Evolutionary conservation across 2,888 invertebrate genomes (phyloP).

Genomic region (Phalera bucephala): DNA sequence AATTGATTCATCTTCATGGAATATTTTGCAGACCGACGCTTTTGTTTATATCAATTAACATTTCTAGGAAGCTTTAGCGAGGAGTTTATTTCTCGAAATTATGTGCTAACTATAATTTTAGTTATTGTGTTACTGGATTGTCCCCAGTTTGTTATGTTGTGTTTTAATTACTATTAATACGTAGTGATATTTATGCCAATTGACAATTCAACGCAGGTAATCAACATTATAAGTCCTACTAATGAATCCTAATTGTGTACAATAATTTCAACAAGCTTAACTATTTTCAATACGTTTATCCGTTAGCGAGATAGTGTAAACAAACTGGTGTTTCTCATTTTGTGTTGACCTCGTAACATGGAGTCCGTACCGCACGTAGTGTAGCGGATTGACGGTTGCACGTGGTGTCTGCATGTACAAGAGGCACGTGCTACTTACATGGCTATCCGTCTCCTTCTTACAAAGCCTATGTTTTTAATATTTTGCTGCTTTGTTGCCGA

Average conservation of each 20-base stretch:
- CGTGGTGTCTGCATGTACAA: conserved; percentile 48
- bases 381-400: conserved; percentile 24
- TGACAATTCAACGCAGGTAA: too few relatives aligned
- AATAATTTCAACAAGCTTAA: neutral
- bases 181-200: too few relatives aligned
- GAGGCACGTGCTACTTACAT: conserved; percentile 53
- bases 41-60: conserved; percentile 11
- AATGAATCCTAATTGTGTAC: neutral
- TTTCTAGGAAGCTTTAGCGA: conserved; percentile 9
- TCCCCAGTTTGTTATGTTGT: too few relatives aligned
- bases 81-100: too few relatives aligned
- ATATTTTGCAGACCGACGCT: conserved; percentile 7
- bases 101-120: too few relatives aligned
- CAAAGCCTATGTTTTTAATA: conserved; percentile 28
- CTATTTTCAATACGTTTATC: neutral
- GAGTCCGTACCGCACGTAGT: conserved; percentile 10
- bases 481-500: conserved; percentile 35
- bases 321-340: neutral
- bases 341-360: conserved; percentile 2
- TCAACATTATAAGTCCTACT: neutral
- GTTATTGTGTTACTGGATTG: too few relatives aligned
- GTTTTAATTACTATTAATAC: too few relatives aligned
- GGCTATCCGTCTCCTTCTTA: conserved; percentile 42
- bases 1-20: conserved; percentile 14
- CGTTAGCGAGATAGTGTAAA: conserved; percentile 1